Base-by-base conservation (phyloP, 2,888 invertebrate species). In the Stomorhina lunata region DNA sequence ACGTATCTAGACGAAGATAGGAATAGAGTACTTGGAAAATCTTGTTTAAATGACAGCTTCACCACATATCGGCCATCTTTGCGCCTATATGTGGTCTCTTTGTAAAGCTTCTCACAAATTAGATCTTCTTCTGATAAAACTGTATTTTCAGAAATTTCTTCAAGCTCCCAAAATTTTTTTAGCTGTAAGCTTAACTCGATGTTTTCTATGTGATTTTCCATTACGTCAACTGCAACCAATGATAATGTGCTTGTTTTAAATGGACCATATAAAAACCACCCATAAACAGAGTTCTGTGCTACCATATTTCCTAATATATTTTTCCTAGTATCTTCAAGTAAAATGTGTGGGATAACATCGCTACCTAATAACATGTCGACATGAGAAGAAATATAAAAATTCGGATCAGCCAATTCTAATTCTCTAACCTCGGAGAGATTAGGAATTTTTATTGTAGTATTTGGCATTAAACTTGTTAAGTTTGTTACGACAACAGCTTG, bases 371-470 rank as follows among this genome's bases (percentile, higher is more conserved):
- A n/a, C 40, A n/a, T 40, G 15, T 40, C 40, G 15, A 40, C 15
- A n/a, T 40, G 40, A 2, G 40, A 40, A n/a, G 40, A 40, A 40
- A 40, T 15, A 40, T 40, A 40, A 40, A 40, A 40, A n/a, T 40
- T 40, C 20, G 20, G 45, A 20, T 45, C 17, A 7, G 45, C 20
- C 45, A 45, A 45, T 20, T 45, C 45, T 5, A 45, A 45, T 2
- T 81, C 72, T 32, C 79, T 81, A 1, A 81, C 50, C 25, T 81
- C 80, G 12, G 25, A n/a, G n/a, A n/a, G n/a, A 10, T n/a, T 55
- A 25, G 12, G 12, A 22, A 12, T 4, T 0, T 6, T n/a, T 53
- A 1, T 5, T 27, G 4, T 27, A 5, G 1, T 4, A 5, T 0
- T 1, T 4, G 1, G 5, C n/a, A 6, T n/a, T 27, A 5, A 53